phyloP scores from a whole-genome alignment of 2,113 vertebrate genomes.

The Macquaria australasica region DNA sequence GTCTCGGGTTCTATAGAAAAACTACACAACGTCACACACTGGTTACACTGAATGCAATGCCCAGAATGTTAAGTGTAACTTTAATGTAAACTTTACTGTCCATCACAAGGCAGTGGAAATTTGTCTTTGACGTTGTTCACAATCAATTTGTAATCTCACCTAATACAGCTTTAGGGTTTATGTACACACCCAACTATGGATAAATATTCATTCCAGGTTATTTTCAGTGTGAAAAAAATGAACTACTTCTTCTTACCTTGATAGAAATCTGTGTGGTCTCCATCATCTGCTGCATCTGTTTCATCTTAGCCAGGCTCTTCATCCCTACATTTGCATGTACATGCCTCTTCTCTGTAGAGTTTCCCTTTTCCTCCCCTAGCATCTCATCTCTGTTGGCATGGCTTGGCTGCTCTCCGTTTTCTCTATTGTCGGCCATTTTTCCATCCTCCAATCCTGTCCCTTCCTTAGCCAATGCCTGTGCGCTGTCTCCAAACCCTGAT shows the following conservation, averaged over 20 bases:
- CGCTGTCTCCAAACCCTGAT: not conserved
- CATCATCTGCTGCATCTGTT: conserved; percentile 33
- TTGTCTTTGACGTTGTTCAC: not conserved
- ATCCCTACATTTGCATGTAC: not conserved
- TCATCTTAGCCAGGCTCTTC: conserved; percentile 52
- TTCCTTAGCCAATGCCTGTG: rapidly evolving
- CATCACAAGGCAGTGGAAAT: not conserved
- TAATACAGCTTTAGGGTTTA: not conserved
- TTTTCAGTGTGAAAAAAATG: not conserved
- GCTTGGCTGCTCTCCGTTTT: not conserved
- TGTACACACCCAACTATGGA: not conserved
- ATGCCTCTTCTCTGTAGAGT: not conserved
- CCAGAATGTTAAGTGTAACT: not conserved
- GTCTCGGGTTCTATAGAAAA: not conserved
- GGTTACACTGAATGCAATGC: too few relatives aligned
- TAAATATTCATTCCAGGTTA: not conserved
- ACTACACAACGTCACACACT: not conserved
- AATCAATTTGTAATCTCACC: not conserved
- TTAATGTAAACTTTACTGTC: not conserved
- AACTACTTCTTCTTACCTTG: conserved; percentile 52
- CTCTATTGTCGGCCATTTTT: not conserved
- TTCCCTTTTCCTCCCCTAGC: not conserved
- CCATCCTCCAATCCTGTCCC: not conserved
- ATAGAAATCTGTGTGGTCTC: conserved; percentile 54
- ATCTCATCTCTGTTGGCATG: not conserved